Evolutionary conservation across 2,113 vertebrate genomes (phyloP).

Genomic region (Colossoma macropomum): DNA sequence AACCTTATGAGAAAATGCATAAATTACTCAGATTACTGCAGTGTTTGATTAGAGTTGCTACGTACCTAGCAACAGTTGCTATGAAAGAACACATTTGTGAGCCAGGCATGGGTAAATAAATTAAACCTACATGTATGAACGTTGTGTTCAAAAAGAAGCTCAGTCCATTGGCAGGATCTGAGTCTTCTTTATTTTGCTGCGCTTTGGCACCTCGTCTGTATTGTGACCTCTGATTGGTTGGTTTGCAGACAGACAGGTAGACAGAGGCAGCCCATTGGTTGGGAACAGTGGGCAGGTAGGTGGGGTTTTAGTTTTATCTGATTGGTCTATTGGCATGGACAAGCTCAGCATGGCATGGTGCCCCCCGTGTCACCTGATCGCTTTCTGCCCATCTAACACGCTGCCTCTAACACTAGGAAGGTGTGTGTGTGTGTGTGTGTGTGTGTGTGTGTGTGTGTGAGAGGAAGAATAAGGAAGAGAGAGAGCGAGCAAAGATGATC

Average conservation of each 20-base stretch:
- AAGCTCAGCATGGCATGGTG: conserved; percentile 76
- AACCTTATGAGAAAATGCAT: not conserved
- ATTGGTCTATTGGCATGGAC: conserved; percentile 74
- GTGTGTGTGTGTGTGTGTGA: conserved; percentile 19
- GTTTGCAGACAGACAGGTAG: conserved; percentile 80
- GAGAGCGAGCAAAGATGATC: too few species aligned
- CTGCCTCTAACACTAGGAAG: conserved; percentile 41
- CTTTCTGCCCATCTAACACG: conserved; percentile 52
- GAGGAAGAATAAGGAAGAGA: not conserved
- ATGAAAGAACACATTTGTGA: too few species aligned
- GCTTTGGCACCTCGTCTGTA: conserved; percentile 56
- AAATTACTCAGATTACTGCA: too few species aligned
- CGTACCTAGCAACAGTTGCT: not conserved
- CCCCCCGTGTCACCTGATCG: conserved; percentile 50
- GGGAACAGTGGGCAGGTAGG: conserved; percentile 81
- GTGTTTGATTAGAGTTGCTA: too few species aligned
- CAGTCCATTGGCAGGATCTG: not conserved
- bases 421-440: not conserved
- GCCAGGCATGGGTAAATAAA: too few species aligned
- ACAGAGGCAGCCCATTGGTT: conserved; percentile 74
- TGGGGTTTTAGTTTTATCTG: conserved; percentile 64
- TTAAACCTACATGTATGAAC: not conserved
- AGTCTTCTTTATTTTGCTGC: not conserved
- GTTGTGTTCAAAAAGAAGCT: not conserved
- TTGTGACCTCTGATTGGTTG: conserved; percentile 77